Evolutionary conservation across 2,113 vertebrate genomes (phyloP), one percentile per base, ranked within the genome.

Genomic region (Carassius gibelio): DNA sequence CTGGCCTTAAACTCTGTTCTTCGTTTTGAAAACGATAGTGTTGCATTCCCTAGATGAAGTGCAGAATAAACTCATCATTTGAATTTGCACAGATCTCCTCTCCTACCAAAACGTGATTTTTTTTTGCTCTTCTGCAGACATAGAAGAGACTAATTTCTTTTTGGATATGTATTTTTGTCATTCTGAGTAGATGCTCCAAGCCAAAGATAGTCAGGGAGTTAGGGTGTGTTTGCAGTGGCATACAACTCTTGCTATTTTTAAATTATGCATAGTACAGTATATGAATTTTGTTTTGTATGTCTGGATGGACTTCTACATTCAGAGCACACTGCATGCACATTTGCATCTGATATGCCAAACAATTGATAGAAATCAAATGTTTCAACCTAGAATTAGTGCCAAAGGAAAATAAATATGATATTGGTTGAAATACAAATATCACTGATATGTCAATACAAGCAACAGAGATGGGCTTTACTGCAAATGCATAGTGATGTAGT

Each of bases 41-140:
- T 87, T 78, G 55, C 26, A 82, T 82, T 85, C 84, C 79, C 78
- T 87, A 62, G 87, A 61, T 78, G 62, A 82, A 76, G 3, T 7
- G 4, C 34, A 23, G 11, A 61, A 42, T 79, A 26, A 69, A 82
- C 71, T 81, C 71, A 26, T 80, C 77, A 68, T 80, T 79, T 55
- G 55, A 81, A 23, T 84, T 87, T 50, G 77, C 36, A 62, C 48
- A 57, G 80, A 72, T 75, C 21, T 66, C n/a, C 21, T 74, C 21
- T 8, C 17, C 50, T 21, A 59, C n/a, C 59, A 81, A 74, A 82
- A 34, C 38, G 62, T 59, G 50, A 66, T 23, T 17, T 71, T 21
- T 21, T 19, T 68, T n/a, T 11, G 38, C 48, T 76, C 11, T 30
- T 30, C 26, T 10, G 15, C 34, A 75, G 9, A 14, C 55, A 45